Evolutionary conservation across 2,888 invertebrate genomes (phyloP), one percentile per base, ranked within the genome.

Genomic region (Serripes groenlandicus): DNA sequence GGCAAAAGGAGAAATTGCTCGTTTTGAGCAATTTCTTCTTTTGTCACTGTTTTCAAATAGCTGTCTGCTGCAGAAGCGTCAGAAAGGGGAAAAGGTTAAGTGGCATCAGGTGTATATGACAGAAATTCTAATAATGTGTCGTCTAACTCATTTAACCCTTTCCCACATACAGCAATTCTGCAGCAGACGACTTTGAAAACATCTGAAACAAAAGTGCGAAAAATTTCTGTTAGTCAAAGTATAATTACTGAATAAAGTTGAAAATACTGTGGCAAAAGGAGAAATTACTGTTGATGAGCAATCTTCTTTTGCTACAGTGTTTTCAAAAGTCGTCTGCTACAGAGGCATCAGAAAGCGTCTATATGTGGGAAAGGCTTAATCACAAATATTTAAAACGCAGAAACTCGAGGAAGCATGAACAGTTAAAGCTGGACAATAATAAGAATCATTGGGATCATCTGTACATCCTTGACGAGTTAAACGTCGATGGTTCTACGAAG

Each of bases 401-500:
- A 28, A 86, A 75, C 68, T 78, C 79, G n/a, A 78, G 86, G 3
- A 81, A 81, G 0, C 91, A 90, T 78, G 85, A 86, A 54, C 88
- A 90, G 72, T 68, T 92, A 5, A 75, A 81, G 54, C 26, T 91
- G 21, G 88, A 90, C 78, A 92, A 92, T 78, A 80, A 73, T 23
- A 81, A 64, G 32, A 70, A 81, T 5, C 71, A 85, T 68, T 91
- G 91, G 91, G 89, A 91, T 52, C 90, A 91, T 60, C 84, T 89
- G 72, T 88, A 88, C 62, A 85, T 87, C 11, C 78, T 92, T 35
- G 91, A 91, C 70, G 91, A 91, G 69, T 32, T 26, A n/a, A 70
- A 76, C 32, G 54, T 49, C 15, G 74, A 52, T 32, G 73, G 72
- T 9, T 21, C 32, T n/a, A 15, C 75, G 3, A 71, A 66, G 26